Percentiles rank a stretch among this genome's conserved stretches.
phyloP scores from a whole-genome alignment of 2,113 vertebrate genomes.

The Acanthisitta chloris region DNA sequence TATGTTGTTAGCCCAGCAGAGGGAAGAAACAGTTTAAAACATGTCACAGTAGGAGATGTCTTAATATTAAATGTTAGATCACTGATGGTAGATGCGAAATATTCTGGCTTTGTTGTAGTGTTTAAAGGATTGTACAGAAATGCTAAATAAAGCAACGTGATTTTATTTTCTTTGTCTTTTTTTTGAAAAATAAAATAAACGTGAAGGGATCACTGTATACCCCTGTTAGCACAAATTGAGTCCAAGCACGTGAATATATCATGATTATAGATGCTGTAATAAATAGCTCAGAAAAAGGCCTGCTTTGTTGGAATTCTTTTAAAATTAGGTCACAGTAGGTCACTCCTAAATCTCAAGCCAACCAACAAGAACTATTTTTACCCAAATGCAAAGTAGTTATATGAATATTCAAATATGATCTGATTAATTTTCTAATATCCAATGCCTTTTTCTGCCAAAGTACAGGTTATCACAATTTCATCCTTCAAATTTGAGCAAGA shows the following conservation, averaged over 20 bases:
- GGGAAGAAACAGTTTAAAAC: conserved; percentile 65
- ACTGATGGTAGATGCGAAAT: conserved; percentile 57
- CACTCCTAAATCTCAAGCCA: conserved; percentile 35
- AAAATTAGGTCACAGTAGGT: conserved; percentile 45
- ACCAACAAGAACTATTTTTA: conserved; percentile 68
- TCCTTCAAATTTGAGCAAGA: conserved; percentile 25
- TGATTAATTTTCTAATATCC: conserved; percentile 69
- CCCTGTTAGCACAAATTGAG: background rate
- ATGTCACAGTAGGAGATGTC: conserved; percentile 57
- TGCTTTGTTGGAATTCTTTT: conserved; percentile 6
- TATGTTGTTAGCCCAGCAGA: conserved; percentile 70
- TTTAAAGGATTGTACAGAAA: conserved; percentile 9
- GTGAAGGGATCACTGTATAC: background rate
- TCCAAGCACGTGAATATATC: background rate
- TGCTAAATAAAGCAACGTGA: conserved; percentile 17
- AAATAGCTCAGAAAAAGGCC: conserved; percentile 10
- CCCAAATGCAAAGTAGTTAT: conserved; percentile 32
- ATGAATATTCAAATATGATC: conserved; percentile 71
- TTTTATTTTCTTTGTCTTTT: background rate
- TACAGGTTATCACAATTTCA: conserved; percentile 51
- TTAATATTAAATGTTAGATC: conserved; percentile 63
- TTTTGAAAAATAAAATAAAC: conserved; percentile 18
- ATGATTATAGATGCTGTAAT: background rate
- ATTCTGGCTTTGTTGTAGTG: conserved; percentile 34
- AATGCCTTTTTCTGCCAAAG: conserved; percentile 44